Evolutionary conservation across 2,797 vertebrate species (phyloP), one percentile per base, ranked within the genome.

Genomic region (Anabacerthia variegaticeps): DNA sequence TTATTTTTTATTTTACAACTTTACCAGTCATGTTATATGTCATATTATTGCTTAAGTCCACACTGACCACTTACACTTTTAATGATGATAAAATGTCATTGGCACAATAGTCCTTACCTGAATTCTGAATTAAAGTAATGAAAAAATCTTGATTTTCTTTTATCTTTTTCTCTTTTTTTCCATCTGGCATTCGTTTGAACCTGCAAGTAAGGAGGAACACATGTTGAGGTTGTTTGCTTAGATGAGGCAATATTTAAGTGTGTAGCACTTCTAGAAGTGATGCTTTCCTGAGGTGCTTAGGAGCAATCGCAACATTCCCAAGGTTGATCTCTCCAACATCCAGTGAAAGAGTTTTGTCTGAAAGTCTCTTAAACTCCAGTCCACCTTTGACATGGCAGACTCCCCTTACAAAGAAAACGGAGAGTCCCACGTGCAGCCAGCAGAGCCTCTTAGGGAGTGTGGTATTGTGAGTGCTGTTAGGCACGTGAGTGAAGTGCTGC

Each of bases 351-450:
- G 61, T 69, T 56, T 73, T 79, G 34, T 87, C 59, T 84, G 65
- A 84, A 94, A 95, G 62, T 79, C 74, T 48, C 82, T 93, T 72
- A 75, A 85, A 89, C 28, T 90, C 68, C 48, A 32, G 77, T 5
- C 66, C 85, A 93, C 85, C 63, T 97, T 95, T 96, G 94, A 96
- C 77, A 95, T 58, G 79, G 21, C 77, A 95, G 91, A 23, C 76
- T 94, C 91, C 48, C 61, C 46, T 95, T n/a, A 95, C 88, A 96
- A 95, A 95, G 80, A 30, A 78, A 88, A 74, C 62, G 79, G 15
- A 67, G 67, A 89, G 62, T 41, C 88, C 73, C 75, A 88, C 68
- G 46, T 97, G 97, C 94, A 95, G 92, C 68, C 74, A 72, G 81
- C 93, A 95, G 94, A 83, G 80, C 51, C 78, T 94, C 82, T 93